These are phyloP conservation scores for Drosophila oshimai DNA, from an alignment of 1,140 invertebrate genomes.

Conservation along the genomic window DNA sequence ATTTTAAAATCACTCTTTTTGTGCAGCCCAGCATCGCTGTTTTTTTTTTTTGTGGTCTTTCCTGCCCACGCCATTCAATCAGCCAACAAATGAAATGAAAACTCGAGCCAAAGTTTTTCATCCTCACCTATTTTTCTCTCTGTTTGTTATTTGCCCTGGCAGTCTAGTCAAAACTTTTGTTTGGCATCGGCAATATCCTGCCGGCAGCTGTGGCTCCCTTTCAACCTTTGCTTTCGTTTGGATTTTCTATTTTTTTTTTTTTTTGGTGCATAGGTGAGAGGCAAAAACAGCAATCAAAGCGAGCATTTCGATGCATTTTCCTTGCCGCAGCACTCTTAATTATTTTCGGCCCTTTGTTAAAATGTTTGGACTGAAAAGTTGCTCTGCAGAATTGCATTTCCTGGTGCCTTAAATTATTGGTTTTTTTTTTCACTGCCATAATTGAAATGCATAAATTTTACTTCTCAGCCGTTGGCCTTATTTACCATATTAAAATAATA, in stretches of 20 bases:
- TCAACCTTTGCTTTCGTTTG: conserved; percentile 49
- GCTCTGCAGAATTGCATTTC: conserved; percentile 23
- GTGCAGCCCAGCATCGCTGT: neutral
- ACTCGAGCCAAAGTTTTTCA: conserved; percentile 52
- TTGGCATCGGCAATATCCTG: conserved; percentile 74
- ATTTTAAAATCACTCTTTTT: conserved; percentile 40
- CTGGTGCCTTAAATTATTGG: conserved; percentile 35
- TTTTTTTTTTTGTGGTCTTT: conserved; percentile 34
- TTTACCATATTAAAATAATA: conserved; percentile 80
- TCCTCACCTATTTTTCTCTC: neutral
- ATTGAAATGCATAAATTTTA: conserved; percentile 80
- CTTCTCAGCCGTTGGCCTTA: conserved; percentile 50
- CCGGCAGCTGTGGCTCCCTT: conserved; percentile 35
- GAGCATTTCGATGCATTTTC: conserved; percentile 35
- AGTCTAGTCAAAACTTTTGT: conserved; percentile 73
- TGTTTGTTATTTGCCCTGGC: conserved; percentile 44
- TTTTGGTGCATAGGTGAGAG: neutral
- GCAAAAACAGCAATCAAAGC: conserved; percentile 24
- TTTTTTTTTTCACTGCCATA: conserved; percentile 48
- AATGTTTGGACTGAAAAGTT: conserved; percentile 34
- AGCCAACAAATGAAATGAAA: conserved; percentile 63
- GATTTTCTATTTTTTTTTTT: conserved; percentile 21
- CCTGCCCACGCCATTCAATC: conserved; percentile 60
- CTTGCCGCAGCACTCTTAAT: conserved; percentile 49
- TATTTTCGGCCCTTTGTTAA: conserved; percentile 53